A percentile compares a stretch with the other conserved stretches of the same genome.
phyloP scores from a whole-genome alignment of 2,113 vertebrate species.

The Beaufortia kweichowensis region DNA sequence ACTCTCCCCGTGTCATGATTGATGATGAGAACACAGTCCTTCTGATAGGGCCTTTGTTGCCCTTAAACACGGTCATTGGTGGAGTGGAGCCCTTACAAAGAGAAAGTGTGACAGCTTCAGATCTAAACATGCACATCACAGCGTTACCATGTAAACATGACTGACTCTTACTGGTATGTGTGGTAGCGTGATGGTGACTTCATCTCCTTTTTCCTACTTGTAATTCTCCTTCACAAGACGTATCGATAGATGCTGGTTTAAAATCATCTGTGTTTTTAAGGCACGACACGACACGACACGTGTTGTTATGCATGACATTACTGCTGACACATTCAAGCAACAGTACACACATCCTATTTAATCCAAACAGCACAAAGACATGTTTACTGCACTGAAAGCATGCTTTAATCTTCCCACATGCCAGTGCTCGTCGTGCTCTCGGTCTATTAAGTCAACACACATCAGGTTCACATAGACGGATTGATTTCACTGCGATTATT shows the following conservation, averaged over 20 bases:
- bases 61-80: slow-evolving; percentile 98
- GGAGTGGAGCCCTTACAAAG: slow-evolving; percentile 88
- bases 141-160: no score
- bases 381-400: no score
- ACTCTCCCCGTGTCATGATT: slow-evolving; percentile 98
- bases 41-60: slow-evolving; percentile 97
- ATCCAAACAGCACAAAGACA: no score
- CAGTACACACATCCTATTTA: no score
- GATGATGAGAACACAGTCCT: slow-evolving; percentile 98
- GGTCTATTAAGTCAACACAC: no score
- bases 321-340: no score
- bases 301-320: no score
- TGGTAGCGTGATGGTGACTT: slow-evolving; percentile 96
- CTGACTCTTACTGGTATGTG: slow-evolving; percentile 87
- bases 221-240: slow-evolving; percentile 92
- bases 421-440: no score
- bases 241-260: slow-evolving; percentile 97
- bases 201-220: slow-evolving; percentile 98
- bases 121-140: no score
- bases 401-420: no score
- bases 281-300: not conserved
- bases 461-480: no score
- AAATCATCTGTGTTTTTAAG: slow-evolving; percentile 98
- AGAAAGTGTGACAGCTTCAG: not conserved
- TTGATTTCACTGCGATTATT: no score